phyloP scores from a whole-genome alignment of 1,140 invertebrate species.

The Solenopsis invicta region DNA sequence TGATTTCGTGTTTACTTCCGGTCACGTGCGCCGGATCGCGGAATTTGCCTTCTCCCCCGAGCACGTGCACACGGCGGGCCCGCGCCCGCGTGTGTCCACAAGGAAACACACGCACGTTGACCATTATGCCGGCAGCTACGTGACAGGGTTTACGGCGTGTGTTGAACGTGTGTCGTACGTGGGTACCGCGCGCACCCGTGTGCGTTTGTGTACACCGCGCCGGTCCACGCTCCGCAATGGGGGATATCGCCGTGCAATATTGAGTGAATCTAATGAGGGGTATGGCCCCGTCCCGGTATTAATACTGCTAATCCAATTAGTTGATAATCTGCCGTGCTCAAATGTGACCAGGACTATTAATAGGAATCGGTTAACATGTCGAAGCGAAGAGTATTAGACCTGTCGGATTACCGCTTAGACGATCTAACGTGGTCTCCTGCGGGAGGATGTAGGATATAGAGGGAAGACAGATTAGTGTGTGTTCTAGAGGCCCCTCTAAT shows the following conservation, averaged over 20 bases:
- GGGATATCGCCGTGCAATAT: slow-evolving; percentile 72
- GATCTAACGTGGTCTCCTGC: neutral
- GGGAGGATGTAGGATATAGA: neutral
- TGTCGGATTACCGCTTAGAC: slow-evolving; percentile 35
- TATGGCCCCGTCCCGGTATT: slow-evolving; percentile 58
- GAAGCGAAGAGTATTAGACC: slow-evolving; percentile 36
- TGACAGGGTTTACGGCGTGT: slow-evolving; percentile 27
- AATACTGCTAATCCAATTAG: slow-evolving; percentile 76
- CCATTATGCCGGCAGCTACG: slow-evolving; percentile 35
- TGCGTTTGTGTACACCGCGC: slow-evolving; percentile 14
- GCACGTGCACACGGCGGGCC: neutral
- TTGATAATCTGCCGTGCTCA: slow-evolving; percentile 72
- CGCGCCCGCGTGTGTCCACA: neutral
- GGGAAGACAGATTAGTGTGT: neutral
- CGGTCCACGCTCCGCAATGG: neutral
- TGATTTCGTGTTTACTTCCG: slow-evolving; percentile 71
- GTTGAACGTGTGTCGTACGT: neutral
- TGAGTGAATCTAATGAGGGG: slow-evolving; percentile 77
- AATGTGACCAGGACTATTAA: slow-evolving; percentile 66
- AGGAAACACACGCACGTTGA: slow-evolving; percentile 12
- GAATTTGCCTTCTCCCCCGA: slow-evolving; percentile 55
- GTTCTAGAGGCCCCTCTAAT: too few species aligned
- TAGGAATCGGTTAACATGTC: slow-evolving; percentile 61
- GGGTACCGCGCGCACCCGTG: neutral
- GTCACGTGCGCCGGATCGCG: slow-evolving; percentile 66